phyloP scores from a whole-genome alignment of 2,113 vertebrate genomes.

The Oryzias celebensis region DNA sequence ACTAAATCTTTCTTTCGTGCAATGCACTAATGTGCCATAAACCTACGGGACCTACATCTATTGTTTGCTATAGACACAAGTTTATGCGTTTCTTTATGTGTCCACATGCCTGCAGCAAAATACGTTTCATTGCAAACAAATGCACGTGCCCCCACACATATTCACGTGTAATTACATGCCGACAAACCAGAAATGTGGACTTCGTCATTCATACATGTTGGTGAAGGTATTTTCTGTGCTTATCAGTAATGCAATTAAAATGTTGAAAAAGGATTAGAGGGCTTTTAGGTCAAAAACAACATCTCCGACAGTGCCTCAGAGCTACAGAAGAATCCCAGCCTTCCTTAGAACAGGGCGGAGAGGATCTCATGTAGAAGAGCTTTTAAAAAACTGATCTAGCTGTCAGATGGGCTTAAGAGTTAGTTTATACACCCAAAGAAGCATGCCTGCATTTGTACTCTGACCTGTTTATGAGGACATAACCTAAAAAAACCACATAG shows the following conservation, averaged over 20 bases:
- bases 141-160: slow-evolving; percentile 8
- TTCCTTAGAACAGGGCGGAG: slow-evolving; percentile 76
- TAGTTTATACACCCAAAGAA: slow-evolving; percentile 60
- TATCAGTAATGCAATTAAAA: slow-evolving; percentile 48
- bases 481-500: slow-evolving; percentile 45
- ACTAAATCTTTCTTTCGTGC: background rate
- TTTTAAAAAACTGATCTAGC: slow-evolving; percentile 70
- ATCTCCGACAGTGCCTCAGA: slow-evolving; percentile 39
- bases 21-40: background rate
- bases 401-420: slow-evolving; percentile 74
- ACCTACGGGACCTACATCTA: background rate
- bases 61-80: background rate
- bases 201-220: slow-evolving; percentile 10
- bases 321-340: slow-evolving; percentile 51
- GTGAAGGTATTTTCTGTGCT: slow-evolving; percentile 25
- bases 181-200: background rate
- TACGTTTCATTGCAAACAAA: slow-evolving; percentile 11
- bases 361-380: slow-evolving; percentile 65
- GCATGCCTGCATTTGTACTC: slow-evolving; percentile 74
- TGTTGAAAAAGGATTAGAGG: slow-evolving; percentile 46
- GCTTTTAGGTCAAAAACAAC: slow-evolving; percentile 57
- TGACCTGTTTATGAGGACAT: slow-evolving; percentile 40
- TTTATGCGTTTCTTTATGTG: background rate
- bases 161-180: slow-evolving; percentile 7
- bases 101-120: slow-evolving; percentile 7